These are phyloP conservation scores for Orientallactaga bullata DNA, from an alignment of 2,113 vertebrate species.

Conservation along the genomic window DNA sequence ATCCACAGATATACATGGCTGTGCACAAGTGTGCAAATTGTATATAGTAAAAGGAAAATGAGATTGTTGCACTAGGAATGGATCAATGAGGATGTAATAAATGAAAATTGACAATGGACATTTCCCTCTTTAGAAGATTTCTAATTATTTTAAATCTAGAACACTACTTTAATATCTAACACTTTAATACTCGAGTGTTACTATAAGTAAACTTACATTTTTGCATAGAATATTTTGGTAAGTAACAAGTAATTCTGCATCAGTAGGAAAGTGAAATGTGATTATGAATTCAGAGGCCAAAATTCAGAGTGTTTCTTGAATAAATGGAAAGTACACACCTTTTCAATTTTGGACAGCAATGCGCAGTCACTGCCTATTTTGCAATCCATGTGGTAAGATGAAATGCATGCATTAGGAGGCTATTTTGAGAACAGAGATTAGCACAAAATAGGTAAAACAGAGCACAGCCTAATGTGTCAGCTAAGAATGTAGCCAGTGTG, in stretches of 20 bases:
- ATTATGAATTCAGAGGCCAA: background rate
- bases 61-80: background rate
- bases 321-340: background rate
- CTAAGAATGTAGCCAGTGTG: background rate
- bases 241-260: background rate
- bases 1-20: rapidly evolving
- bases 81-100: background rate
- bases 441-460: background rate
- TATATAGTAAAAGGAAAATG: background rate
- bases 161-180: too few species aligned
- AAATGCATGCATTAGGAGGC: background rate
- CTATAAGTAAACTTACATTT: background rate
- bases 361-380: background rate
- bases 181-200: background rate
- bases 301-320: background rate
- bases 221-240: background rate
- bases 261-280: background rate
- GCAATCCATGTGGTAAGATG: background rate
- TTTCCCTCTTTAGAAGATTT: background rate
- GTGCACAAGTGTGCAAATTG: background rate
- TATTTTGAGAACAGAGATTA: constrained; percentile 7
- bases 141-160: background rate
- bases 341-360: background rate
- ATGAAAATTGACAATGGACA: background rate
- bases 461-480: background rate